phyloP scores from a whole-genome alignment of 2,888 invertebrate species.

The Lagria hirta region DNA sequence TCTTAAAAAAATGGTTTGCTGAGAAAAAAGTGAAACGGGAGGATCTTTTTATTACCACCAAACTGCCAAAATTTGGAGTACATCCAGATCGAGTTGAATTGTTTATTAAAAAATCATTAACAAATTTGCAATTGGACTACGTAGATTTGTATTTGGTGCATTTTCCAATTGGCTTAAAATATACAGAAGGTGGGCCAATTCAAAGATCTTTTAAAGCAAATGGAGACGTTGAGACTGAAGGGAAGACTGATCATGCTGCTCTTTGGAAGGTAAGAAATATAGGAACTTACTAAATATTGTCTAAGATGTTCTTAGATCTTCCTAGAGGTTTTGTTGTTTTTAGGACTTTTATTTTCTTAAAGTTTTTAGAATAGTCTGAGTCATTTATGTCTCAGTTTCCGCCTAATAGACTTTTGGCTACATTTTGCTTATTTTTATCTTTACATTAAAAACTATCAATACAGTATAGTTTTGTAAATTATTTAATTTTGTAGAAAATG shows the following conservation, averaged over 20 bases:
- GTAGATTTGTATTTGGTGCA: conserved; percentile 41
- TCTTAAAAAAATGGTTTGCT: conserved; percentile 69
- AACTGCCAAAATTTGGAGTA: conserved; percentile 66
- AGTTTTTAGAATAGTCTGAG: too few species aligned
- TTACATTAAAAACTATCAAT: too few species aligned
- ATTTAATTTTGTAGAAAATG: conserved; percentile 62
- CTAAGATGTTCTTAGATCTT: too few species aligned
- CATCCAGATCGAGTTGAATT: conserved; percentile 55
- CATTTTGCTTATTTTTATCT: too few species aligned
- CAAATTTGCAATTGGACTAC: conserved; percentile 36
- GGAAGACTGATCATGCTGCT: conserved; percentile 30
- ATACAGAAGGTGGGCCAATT: conserved; percentile 12
- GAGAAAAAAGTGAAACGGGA: conserved; percentile 68
- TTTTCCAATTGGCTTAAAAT: conserved; percentile 35
- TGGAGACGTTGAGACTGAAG: conserved; percentile 40
- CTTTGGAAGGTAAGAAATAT: conserved; percentile 37
- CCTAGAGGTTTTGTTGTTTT: too few species aligned
- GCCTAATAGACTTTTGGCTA: too few species aligned
- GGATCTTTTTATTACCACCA: conserved; percentile 79
- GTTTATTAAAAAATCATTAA: conserved; percentile 36
- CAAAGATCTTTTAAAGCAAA: conserved; percentile 5
- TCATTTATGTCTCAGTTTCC: too few species aligned
- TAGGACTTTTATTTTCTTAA: too few species aligned
- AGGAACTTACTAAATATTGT: too few species aligned
- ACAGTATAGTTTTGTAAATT: too few species aligned